Evolutionary conservation across 2,113 vertebrate genomes (phyloP).

Genomic region (Hypomesus transpacificus): DNA sequence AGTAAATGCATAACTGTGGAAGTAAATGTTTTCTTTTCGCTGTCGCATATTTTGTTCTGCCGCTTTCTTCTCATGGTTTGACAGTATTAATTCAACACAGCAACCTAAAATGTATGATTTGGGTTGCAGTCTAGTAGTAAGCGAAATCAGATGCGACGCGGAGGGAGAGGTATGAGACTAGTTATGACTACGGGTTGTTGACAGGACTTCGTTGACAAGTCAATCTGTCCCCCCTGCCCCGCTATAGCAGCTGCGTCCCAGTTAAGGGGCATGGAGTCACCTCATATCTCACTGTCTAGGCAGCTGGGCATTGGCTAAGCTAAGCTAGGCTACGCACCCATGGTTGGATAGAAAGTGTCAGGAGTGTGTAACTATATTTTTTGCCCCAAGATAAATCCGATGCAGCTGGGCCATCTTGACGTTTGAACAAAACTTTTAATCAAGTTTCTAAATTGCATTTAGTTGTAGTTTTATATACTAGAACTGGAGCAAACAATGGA

Average conservation of each 20-base stretch:
- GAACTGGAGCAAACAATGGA: too few relatives aligned
- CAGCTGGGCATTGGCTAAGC: not conserved
- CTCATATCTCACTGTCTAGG: not conserved
- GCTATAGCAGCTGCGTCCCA: slow-evolving; percentile 49
- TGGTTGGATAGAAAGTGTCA: too few relatives aligned
- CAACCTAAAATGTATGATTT: too few relatives aligned
- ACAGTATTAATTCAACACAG: not conserved
- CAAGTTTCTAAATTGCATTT: too few relatives aligned
- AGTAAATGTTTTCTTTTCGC: not conserved
- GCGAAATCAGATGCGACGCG: slow-evolving; percentile 14
- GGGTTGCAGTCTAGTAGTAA: not conserved
- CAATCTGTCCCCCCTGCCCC: slow-evolving; percentile 26
- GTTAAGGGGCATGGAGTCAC: slow-evolving; percentile 1
- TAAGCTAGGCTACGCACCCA: too few relatives aligned
- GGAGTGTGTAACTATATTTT: too few relatives aligned
- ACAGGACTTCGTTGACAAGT: slow-evolving; percentile 48
- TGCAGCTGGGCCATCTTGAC: too few relatives aligned
- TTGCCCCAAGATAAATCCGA: too few relatives aligned
- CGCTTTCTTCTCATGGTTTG: not conserved
- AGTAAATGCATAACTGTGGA: not conserved
- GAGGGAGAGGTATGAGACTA: slow-evolving; percentile 12
- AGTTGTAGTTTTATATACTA: too few relatives aligned
- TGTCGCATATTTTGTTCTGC: not conserved
- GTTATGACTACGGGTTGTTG: slow-evolving; percentile 41
- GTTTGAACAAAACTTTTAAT: too few relatives aligned